Evolutionary conservation across 2,888 invertebrate species (phyloP).

Genomic region (Pristionchus mayeri): DNA sequence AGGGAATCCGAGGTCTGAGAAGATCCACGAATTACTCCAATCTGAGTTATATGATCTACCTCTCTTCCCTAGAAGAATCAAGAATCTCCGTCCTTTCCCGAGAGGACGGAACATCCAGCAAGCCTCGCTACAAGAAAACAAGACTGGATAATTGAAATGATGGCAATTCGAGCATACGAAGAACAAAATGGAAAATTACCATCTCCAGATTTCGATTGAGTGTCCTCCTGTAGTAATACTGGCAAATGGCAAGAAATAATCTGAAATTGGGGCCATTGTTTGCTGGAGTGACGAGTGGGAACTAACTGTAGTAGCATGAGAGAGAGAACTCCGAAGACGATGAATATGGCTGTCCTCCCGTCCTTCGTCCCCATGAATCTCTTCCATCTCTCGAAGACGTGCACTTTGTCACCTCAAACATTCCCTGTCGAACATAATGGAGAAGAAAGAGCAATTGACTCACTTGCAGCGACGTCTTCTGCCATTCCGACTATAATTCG

Average conservation of each 20-base stretch:
- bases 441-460: neutral
- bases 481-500: neutral
- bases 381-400: neutral
- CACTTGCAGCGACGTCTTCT: neutral
- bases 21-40: neutral
- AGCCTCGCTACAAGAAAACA: neutral
- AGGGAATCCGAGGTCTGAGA: neutral
- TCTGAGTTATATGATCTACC: neutral
- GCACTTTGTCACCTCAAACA: neutral
- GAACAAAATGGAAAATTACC: neutral
- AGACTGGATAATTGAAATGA: neutral
- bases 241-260: neutral
- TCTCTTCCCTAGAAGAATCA: neutral
- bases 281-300: neutral
- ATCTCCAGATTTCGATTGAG: conserved; percentile 14
- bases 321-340: neutral
- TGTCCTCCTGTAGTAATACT: conserved; percentile 4
- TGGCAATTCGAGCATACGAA: no score
- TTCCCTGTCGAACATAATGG: neutral
- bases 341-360: neutral
- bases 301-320: neutral
- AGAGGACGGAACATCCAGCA: neutral
- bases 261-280: neutral
- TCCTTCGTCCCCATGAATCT: neutral
- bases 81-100: neutral